phyloP scores from a whole-genome alignment of 2,888 invertebrate genomes.

The Microdon myrmicae region DNA sequence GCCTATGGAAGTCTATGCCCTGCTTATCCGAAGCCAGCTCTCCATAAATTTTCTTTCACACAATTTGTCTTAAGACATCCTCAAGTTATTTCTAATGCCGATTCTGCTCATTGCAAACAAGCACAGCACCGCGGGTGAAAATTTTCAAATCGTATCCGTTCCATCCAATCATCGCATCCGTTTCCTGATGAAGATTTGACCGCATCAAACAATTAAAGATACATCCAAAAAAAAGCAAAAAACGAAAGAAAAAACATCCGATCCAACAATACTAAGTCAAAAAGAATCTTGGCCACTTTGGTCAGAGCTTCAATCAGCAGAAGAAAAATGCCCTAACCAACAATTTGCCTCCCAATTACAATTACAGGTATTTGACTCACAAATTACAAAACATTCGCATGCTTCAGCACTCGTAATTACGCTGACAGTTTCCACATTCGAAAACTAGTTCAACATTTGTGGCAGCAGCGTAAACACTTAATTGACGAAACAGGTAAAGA shows the following conservation, averaged over 20 bases:
- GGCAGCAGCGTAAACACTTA: slow-evolving; percentile 49
- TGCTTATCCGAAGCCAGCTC: slow-evolving; percentile 10
- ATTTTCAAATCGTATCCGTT: slow-evolving; percentile 31
- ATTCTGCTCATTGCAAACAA: slow-evolving; percentile 30
- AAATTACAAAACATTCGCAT: slow-evolving; percentile 45
- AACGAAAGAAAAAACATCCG: background rate
- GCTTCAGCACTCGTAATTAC: slow-evolving; percentile 37
- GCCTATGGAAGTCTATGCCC: slow-evolving; percentile 8
- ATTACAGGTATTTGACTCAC: slow-evolving; percentile 17
- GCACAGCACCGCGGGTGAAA: slow-evolving; percentile 7
- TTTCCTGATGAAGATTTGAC: too few species aligned
- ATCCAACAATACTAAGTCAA: too few species aligned
- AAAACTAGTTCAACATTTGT: slow-evolving; percentile 51
- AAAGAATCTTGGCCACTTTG: too few species aligned
- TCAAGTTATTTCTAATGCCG: slow-evolving; percentile 35
- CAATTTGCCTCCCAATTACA: slow-evolving; percentile 41
- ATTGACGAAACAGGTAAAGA: slow-evolving; percentile 39
- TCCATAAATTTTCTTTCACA: slow-evolving; percentile 45
- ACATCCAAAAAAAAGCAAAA: slow-evolving; percentile 7
- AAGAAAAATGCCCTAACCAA: slow-evolving; percentile 8
- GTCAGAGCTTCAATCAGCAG: too few species aligned
- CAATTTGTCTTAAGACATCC: slow-evolving; percentile 44
- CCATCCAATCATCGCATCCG: slow-evolving; percentile 24
- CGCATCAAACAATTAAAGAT: too few species aligned
- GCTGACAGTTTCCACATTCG: slow-evolving; percentile 51